These are phyloP conservation scores for Apodemia arnacis DNA, from an alignment of 2,888 invertebrate species.

Conservation along the genomic window DNA sequence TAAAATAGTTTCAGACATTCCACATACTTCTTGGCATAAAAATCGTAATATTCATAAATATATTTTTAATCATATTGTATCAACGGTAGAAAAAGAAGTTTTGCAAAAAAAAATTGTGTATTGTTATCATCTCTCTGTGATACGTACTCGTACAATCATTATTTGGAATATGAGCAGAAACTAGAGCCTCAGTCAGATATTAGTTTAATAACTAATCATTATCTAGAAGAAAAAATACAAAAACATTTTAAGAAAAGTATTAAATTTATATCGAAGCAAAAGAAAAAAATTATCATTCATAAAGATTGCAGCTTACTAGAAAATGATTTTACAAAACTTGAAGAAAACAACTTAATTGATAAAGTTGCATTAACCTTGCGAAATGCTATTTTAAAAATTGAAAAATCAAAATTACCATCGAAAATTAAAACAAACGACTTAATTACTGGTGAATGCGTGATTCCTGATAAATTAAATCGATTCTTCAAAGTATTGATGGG, in stretches of 20 bases:
- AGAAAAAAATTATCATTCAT: conserved; percentile 34
- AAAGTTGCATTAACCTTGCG: conserved; percentile 9
- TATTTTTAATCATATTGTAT: too few species aligned
- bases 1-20: conserved; percentile 34
- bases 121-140: conserved; percentile 7
- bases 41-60: not conserved
- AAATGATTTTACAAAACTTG: conserved; percentile 23
- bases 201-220: conserved; percentile 34
- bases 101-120: conserved; percentile 1
- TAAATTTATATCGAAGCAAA: conserved; percentile 26
- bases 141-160: not conserved
- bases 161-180: not conserved
- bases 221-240: too few species aligned
- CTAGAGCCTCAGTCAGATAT: conserved; percentile 6
- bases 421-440: conserved; percentile 39
- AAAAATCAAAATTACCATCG: conserved; percentile 29
- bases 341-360: conserved; percentile 24
- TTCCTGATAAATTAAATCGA: conserved; percentile 37
- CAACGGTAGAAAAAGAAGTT: not conserved
- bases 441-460: conserved; percentile 32
- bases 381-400: conserved; percentile 37
- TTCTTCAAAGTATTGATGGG: conserved; percentile 39
- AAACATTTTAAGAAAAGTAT: conserved; percentile 34
- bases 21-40: conserved; percentile 9
- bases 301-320: conserved; percentile 40